A percentile compares a stretch with the other conserved stretches of the same genome.
Conservation (phyloP, 2,797 vertebrate species). For the Spheniscus humboldti region DNA sequence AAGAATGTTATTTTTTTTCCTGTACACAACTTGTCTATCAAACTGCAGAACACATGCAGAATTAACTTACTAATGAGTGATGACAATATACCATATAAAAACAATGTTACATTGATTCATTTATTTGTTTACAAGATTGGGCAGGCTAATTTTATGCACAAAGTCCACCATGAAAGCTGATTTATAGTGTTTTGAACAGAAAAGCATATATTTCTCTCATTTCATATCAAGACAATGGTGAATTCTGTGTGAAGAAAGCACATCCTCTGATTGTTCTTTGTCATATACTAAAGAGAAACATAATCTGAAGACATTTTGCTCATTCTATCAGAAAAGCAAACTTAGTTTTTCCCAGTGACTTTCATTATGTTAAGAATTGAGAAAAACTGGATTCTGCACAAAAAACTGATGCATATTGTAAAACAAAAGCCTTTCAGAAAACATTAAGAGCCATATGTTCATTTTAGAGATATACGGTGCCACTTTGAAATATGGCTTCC, state of each 20-base stretch:
- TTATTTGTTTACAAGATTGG: constrained; percentile 46
- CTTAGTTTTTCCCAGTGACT: neutral
- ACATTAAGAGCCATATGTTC: neutral
- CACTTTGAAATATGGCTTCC: constrained; percentile 14
- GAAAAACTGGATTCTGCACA: neutral
- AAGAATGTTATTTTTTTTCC: neutral
- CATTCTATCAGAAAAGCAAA: neutral
- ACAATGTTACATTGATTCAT: constrained; percentile 38
- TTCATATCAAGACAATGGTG: neutral
- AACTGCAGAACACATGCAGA: constrained; percentile 16
- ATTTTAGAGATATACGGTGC: neutral
- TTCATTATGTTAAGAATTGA: constrained; percentile 26
- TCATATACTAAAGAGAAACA: neutral
- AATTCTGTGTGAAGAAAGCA: neutral
- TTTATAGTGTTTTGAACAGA: constrained; percentile 20
- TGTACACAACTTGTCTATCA: constrained; percentile 34
- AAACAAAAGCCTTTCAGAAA: constrained; percentile 41
- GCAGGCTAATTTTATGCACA: constrained; percentile 24
- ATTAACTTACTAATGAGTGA: constrained; percentile 39
- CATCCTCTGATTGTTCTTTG: neutral
- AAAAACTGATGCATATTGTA: neutral
- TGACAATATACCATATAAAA: constrained; percentile 33
- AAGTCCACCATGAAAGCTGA: neutral
- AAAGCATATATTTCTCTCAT: neutral
- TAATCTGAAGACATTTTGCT: neutral